Base-by-base conservation (phyloP, 1,140 invertebrate genomes). In the Drosophila burlai region DNA sequence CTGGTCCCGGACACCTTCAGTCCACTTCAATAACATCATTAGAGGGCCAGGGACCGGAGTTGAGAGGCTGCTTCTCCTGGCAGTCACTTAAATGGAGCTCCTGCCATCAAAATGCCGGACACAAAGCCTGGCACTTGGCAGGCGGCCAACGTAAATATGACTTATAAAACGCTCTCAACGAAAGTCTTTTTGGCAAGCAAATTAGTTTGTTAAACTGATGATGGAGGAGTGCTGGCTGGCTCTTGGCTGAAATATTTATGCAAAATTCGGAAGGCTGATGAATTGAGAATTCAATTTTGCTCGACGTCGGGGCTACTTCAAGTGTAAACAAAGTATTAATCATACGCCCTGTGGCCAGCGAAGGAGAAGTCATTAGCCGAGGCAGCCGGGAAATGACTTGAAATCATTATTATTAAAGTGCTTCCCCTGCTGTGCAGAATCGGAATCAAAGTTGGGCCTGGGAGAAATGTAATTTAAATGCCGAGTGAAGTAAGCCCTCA, bases 321-420 rank as follows among this genome's bases (percentile, higher is more conserved):
- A 72, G 66, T 71, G 69, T 73, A 71, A 73, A 73, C 69, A 60
- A 73, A 73, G 66, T 71, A 71, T 71, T 73, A 59, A 60, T 58
- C 69, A 59, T 71, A 60, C 54, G 66, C 67, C 66, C 67, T 36
- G 52, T 73, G 69, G 54, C 24, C 67, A 29, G 21, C 38, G 64
- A 46, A 38, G 64, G 21, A 69, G 67, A 68, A 68, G 68, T 52
- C 55, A 73, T 60, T 61, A 60, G 42, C 47, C 36, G 42, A 54
- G 64, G 63, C 64, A 38, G 38, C 24, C 21, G 50, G 69, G 67
- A 73, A 73, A 50, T 72, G 68, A 52, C 67, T 31, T 52, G 71
- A 52, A 73, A 74, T 61, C 64, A 71, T 72, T 74, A 74, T 74
- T 74, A 74, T 74, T 74, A 73, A 74, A 73, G 71, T 55, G 49